These are phyloP conservation scores for Pavo muticus DNA, from an alignment of 2,113 vertebrate species.

Conservation along the genomic window DNA sequence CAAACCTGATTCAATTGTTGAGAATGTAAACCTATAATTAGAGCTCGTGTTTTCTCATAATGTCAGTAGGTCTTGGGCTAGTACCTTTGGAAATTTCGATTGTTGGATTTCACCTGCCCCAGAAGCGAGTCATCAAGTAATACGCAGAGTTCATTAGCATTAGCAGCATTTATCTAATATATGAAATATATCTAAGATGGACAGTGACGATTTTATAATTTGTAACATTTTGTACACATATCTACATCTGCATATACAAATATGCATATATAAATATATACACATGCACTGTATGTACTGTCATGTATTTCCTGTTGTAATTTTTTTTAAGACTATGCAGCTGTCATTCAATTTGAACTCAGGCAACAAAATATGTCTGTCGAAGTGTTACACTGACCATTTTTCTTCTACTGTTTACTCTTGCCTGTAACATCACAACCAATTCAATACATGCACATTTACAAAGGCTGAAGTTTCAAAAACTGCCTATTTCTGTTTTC, in stretches of 20 bases:
- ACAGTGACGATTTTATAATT: not conserved
- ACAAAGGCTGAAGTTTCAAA: not conserved
- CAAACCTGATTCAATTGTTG: not conserved
- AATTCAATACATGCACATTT: not conserved
- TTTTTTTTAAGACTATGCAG: not conserved
- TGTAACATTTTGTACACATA: not conserved
- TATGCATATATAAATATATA: not conserved
- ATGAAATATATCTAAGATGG: not conserved
- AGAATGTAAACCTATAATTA: not conserved
- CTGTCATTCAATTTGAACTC: not conserved
- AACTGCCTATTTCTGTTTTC: rapidly evolving
- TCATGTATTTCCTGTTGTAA: not conserved
- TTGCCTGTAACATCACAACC: not conserved
- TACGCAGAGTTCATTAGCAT: not conserved
- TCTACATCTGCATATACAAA: rapidly evolving
- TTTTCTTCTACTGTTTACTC: not conserved
- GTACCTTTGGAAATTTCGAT: not conserved
- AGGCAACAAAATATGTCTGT: not conserved
- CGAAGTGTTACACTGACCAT: not conserved
- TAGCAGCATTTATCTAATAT: not conserved
- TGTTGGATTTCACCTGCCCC: not conserved
- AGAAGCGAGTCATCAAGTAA: not conserved
- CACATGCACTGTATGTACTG: not conserved
- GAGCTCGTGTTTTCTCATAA: not conserved
- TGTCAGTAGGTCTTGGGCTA: not conserved